These are phyloP conservation scores for Vannuccia rotundouncinata DNA, from an alignment of 2,888 invertebrate genomes.

Conservation along the genomic window DNA sequence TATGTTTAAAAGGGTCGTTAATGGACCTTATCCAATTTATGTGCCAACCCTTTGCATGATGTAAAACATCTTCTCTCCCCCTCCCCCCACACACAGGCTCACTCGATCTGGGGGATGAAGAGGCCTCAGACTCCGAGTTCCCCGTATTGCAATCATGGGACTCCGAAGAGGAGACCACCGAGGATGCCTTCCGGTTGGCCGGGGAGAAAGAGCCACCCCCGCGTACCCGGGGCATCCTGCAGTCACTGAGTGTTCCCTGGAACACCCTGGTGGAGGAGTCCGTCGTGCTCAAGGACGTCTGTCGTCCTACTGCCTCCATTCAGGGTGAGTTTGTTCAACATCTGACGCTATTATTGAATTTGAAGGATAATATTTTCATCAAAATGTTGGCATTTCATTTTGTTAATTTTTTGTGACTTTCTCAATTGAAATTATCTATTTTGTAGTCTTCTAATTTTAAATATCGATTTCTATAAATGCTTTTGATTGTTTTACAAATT, in stretches of 20 bases:
- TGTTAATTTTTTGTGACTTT: no score
- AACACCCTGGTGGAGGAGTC: constrained; percentile 29
- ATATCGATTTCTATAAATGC: no score
- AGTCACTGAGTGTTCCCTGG: constrained; percentile 28
- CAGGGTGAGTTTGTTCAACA: background rate
- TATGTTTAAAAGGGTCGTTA: no score
- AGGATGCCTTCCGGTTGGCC: constrained; percentile 2
- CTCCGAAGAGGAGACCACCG: background rate
- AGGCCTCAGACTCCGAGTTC: background rate
- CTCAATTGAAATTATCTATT: no score
- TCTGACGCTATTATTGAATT: background rate
- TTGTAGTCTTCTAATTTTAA: no score
- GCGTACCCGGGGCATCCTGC: constrained; percentile 16
- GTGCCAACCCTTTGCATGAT: no score
- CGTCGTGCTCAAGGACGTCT: background rate
- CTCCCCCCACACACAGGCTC: background rate
- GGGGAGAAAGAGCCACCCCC: constrained; percentile 16
- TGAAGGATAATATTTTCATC: no score
- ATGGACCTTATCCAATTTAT: no score
- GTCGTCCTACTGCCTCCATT: background rate
- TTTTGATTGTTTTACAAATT: no score
- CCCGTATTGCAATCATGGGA: background rate
- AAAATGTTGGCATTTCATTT: no score
- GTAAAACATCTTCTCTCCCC: no score
- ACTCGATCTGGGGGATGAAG: background rate